Percentiles rank a stretch among this genome's conserved stretches.
These are phyloP conservation scores for Chydorus sphaericus DNA, from an alignment of 2,888 invertebrate species.

Conservation along the genomic window DNA sequence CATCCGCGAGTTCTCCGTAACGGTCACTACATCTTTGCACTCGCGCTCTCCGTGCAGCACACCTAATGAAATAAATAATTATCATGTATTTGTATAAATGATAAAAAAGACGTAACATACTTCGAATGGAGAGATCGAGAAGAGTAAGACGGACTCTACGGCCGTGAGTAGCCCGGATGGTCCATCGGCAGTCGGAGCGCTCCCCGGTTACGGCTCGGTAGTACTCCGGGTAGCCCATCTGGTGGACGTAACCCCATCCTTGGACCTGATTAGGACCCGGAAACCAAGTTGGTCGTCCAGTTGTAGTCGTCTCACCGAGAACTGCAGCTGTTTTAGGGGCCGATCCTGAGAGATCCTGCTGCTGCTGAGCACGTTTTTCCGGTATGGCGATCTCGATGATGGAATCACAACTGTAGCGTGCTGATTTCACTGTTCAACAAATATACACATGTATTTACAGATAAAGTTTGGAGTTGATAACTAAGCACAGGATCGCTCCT, in stretches of 20 bases:
- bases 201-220: background rate
- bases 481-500: no score
- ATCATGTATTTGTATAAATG: background rate
- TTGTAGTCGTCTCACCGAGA: background rate
- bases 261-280: background rate
- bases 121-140: slow-evolving; percentile 9
- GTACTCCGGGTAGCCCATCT: background rate
- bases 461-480: no score
- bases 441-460: no score
- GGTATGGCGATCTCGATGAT: background rate
- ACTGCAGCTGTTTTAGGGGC: background rate
- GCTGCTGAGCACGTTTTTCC: background rate
- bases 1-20: background rate
- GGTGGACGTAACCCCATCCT: slow-evolving; percentile 8
- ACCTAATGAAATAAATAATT: background rate
- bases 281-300: background rate
- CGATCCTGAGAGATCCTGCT: background rate
- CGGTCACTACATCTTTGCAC: slow-evolving; percentile 2
- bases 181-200: slow-evolving; percentile 2
- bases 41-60: background rate
- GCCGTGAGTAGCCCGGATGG: slow-evolving; percentile 7
- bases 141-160: slow-evolving; percentile 8
- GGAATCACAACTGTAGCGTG: background rate
- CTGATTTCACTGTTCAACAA: background rate
- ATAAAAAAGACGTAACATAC: background rate